These are phyloP conservation scores for Cryptocephalus moraei DNA, from an alignment of 2,888 invertebrate species.

Conservation along the genomic window DNA sequence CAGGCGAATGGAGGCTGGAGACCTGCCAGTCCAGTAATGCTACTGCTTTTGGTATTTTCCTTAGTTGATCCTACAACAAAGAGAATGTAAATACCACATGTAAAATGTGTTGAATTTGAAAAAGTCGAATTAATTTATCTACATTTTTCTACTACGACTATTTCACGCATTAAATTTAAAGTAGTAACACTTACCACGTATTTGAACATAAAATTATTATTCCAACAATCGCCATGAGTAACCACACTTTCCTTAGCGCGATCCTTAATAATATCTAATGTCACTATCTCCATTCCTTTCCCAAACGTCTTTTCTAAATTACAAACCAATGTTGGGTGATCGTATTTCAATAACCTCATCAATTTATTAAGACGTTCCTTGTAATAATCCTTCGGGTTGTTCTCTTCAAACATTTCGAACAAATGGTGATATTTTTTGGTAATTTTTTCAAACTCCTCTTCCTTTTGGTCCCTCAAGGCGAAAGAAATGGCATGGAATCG, in stretches of 20 bases:
- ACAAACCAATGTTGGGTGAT: too few relatives aligned
- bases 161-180: too few relatives aligned
- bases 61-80: too few relatives aligned
- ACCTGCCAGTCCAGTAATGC: constrained; percentile 23
- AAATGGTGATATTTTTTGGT: not conserved
- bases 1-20: constrained; percentile 16
- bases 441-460: constrained; percentile 4
- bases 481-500: constrained; percentile 9
- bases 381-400: constrained; percentile 3
- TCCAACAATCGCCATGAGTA: not conserved
- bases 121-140: too few relatives aligned
- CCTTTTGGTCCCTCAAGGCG: constrained; percentile 9
- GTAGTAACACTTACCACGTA: not conserved
- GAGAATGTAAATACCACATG: too few relatives aligned
- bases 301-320: not conserved
- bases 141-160: too few relatives aligned
- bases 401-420: not conserved
- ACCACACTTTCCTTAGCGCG: not conserved
- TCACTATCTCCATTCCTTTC: not conserved
- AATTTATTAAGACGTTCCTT: not conserved
- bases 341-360: too few relatives aligned
- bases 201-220: not conserved
- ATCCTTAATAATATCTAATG: not conserved
- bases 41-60: constrained; percentile 7
- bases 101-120: too few relatives aligned